phyloP scores from a whole-genome alignment of 2,113 vertebrate genomes.

The Brachypodius melanocephalos region DNA sequence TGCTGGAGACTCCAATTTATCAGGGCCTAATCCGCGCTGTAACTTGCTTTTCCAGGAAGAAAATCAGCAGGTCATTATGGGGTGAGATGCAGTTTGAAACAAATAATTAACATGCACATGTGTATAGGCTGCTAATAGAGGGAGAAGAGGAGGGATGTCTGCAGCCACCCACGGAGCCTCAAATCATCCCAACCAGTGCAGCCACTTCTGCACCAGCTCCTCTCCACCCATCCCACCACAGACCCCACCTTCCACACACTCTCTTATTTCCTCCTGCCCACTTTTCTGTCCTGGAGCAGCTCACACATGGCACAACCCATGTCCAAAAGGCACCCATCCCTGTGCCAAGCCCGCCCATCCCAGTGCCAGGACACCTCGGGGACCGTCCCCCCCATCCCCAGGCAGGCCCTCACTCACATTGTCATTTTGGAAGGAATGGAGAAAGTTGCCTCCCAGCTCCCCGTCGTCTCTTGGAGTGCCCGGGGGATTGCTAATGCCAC shows the following conservation, averaged over 20 bases:
- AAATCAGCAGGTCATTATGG: constrained; percentile 21
- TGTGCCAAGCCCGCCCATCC: accelerated
- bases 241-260: not conserved
- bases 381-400: not conserved
- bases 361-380: accelerated
- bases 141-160: not conserved
- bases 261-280: accelerated
- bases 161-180: not conserved
- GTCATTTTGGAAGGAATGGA: constrained; percentile 99
- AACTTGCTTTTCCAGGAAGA: constrained; percentile 12
- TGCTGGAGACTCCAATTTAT: not conserved
- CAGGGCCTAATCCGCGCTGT: not conserved
- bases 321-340: not conserved
- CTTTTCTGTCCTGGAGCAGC: not conserved
- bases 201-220: not conserved
- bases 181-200: accelerated
- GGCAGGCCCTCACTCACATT: constrained; percentile 81
- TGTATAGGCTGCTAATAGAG: not conserved
- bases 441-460: constrained; percentile 96
- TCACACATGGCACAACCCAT: not conserved
- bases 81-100: not conserved
- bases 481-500: constrained; percentile 98
- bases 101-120: not conserved
- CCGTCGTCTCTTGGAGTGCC: constrained; percentile 96
- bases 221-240: not conserved